Evolutionary conservation across 2,113 vertebrate species (phyloP).

Genomic region (Genyomyrus donnyi): DNA sequence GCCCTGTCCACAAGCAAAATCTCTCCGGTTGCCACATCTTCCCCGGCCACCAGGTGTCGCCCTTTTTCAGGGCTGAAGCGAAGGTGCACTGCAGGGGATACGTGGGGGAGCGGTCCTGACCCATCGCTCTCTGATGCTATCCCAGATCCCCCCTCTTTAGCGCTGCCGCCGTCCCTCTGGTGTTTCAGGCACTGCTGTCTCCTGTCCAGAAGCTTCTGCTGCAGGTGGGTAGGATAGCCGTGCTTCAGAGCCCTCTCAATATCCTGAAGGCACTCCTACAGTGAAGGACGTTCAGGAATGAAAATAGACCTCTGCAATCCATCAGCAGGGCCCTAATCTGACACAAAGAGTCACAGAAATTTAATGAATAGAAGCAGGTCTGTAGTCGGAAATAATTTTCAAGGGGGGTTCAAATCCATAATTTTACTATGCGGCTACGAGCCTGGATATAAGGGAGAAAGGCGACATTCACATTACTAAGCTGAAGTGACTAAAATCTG

Average conservation of each 20-base stretch:
- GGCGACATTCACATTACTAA: background rate
- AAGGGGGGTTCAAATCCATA: background rate
- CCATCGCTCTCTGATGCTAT: background rate
- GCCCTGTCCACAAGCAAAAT: conserved; percentile 73
- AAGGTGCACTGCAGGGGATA: conserved; percentile 58
- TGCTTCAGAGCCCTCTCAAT: conserved; percentile 64
- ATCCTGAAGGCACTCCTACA: conserved; percentile 75
- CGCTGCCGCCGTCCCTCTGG: background rate
- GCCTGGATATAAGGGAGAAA: background rate
- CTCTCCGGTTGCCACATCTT: conserved; percentile 69
- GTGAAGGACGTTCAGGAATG: conserved; percentile 4
- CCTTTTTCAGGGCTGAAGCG: conserved; percentile 62
- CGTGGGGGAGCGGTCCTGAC: conserved; percentile 25
- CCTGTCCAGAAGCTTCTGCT: conserved; percentile 70
- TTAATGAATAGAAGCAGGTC: background rate
- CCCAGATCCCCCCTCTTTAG: background rate
- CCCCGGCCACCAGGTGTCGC: conserved; percentile 68
- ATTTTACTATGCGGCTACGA: background rate
- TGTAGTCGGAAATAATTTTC: background rate
- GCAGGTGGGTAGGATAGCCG: conserved; percentile 70
- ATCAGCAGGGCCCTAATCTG: background rate
- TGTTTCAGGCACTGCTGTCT: conserved; percentile 63
- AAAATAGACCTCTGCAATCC: background rate
- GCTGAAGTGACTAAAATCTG: background rate
- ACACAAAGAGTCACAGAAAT: background rate